Percentiles rank a stretch among this genome's conserved stretches.
Evolutionary conservation across 2,113 vertebrate species (phyloP).

Genomic region (Thinocorus orbignyianus): DNA sequence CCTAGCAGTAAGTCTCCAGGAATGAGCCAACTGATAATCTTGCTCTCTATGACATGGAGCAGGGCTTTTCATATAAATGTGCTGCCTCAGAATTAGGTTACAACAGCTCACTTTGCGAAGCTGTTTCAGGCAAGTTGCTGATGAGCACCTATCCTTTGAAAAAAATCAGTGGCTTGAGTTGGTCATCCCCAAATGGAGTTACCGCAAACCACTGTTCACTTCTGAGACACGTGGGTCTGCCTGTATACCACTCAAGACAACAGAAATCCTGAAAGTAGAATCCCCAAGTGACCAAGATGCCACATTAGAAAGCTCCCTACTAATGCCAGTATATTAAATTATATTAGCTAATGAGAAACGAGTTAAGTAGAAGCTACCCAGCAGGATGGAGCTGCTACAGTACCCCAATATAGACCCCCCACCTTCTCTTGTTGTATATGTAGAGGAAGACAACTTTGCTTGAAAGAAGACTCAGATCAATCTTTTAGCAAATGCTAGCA

Average conservation of each 20-base stretch:
- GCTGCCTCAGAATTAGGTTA: background rate
- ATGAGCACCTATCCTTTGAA: background rate
- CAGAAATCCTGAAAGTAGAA: background rate
- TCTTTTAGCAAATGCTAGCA: background rate
- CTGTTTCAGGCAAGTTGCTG: background rate
- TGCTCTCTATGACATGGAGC: background rate
- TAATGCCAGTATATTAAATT: background rate
- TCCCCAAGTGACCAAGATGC: background rate
- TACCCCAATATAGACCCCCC: rapidly evolving
- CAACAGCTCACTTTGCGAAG: background rate
- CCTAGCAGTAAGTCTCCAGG: background rate
- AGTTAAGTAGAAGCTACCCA: background rate
- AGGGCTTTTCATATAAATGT: background rate
- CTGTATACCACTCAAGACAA: background rate
- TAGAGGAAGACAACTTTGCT: background rate
- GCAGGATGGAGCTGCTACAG: background rate
- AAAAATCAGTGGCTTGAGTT: background rate
- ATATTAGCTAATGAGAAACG: background rate
- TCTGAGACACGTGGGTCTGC: background rate
- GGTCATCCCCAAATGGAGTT: background rate
- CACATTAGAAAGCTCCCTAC: background rate
- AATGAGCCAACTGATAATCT: background rate
- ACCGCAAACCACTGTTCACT: background rate
- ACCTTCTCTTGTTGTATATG: background rate
- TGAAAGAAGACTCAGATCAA: background rate